Percentiles rank a stretch among this genome's conserved stretches.
Evolutionary conservation across 2,888 invertebrate species (phyloP).

Genomic region (Hermodice carunculata): DNA sequence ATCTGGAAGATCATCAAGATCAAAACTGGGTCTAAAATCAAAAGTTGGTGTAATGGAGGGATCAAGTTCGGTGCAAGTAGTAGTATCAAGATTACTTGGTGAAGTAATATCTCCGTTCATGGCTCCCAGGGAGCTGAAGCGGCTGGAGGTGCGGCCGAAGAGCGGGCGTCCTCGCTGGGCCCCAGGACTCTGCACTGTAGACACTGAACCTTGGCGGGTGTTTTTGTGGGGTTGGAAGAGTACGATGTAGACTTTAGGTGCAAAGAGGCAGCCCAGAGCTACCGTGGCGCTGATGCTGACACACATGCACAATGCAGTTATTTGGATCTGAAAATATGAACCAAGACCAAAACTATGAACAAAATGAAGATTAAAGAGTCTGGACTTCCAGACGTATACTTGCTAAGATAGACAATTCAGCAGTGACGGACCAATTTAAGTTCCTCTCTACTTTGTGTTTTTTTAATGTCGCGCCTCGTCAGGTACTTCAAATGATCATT

Average conservation of each 20-base stretch:
- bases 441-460: too few relatives aligned
- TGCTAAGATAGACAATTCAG: too few relatives aligned
- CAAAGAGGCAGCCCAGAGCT: slow-evolving; percentile 79
- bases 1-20: too few relatives aligned
- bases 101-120: slow-evolving; percentile 38
- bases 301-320: slow-evolving; percentile 79
- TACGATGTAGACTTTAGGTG: slow-evolving; percentile 81
- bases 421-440: too few relatives aligned
- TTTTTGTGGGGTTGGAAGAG: slow-evolving; percentile 82
- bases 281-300: slow-evolving; percentile 80
- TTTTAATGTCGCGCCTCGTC: too few relatives aligned
- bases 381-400: too few relatives aligned
- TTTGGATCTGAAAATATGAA: slow-evolving; percentile 75
- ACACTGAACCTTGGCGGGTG: slow-evolving; percentile 72
- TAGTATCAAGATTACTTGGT: slow-evolving; percentile 27
- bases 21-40: not conserved
- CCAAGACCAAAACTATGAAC: not conserved
- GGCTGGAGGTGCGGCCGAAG: slow-evolving; percentile 3
- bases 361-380: too few relatives aligned
- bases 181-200: slow-evolving; percentile 3
- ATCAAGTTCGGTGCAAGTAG: not conserved
- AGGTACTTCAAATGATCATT: too few relatives aligned
- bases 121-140: slow-evolving; percentile 19
- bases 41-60: not conserved
- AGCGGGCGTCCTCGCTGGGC: not conserved